Evolutionary conservation across 2,888 invertebrate species (phyloP).

Genomic region (Globia sparganii): DNA sequence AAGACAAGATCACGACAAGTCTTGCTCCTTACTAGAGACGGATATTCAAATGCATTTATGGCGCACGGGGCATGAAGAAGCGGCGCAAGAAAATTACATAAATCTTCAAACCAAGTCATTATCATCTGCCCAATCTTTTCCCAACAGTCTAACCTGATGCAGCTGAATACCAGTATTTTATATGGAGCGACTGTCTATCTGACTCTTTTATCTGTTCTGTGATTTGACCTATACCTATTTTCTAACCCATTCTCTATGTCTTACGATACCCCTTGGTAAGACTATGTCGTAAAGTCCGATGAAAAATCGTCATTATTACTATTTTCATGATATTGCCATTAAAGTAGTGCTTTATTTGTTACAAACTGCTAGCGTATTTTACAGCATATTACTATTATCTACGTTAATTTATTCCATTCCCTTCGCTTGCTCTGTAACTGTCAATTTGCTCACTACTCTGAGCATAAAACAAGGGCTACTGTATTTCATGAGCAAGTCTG

Average conservation of each 20-base stretch:
- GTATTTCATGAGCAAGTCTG: conserved; percentile 23
- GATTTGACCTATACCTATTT: too few relatives aligned
- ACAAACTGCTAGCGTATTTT: background rate
- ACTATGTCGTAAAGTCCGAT: too few relatives aligned
- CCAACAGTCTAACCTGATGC: background rate
- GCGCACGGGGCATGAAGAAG: background rate
- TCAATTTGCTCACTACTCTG: conserved; percentile 4
- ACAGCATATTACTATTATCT: background rate
- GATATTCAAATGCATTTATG: background rate
- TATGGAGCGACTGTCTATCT: background rate
- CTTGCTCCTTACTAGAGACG: background rate
- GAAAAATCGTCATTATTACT: too few relatives aligned
- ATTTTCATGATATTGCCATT: too few relatives aligned
- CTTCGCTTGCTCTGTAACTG: background rate
- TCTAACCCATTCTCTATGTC: background rate
- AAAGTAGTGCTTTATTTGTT: background rate
- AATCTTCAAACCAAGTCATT: background rate
- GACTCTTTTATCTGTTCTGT: too few relatives aligned
- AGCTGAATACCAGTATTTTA: background rate
- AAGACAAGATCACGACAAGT: background rate
- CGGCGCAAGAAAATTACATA: background rate
- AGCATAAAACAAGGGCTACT: background rate
- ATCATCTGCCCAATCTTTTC: background rate
- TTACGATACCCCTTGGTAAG: too few relatives aligned
- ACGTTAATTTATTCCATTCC: background rate